Base-by-base conservation (phyloP, 2,113 vertebrate genomes). In the Mesoclemmys tuberculata region DNA sequence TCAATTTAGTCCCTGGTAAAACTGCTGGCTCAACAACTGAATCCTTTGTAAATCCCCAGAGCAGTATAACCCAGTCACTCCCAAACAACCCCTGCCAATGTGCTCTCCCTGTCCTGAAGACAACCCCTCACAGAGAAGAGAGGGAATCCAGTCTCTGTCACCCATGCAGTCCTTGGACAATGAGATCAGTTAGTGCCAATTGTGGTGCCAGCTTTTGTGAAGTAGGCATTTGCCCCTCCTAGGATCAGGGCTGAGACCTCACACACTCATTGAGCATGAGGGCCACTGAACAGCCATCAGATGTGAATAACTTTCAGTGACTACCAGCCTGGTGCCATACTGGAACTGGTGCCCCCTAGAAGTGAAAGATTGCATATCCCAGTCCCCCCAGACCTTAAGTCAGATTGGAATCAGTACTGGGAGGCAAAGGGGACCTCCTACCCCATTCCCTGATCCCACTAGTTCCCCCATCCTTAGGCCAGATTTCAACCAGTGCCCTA, bases 401-500 rank as follows among this genome's bases (percentile, higher is more conserved):
- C 64, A 22, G 9, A 21, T 19, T 71, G 64, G n/a, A 71, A 22
- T 22, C 38, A 19, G 64, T 22, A n/a, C 61, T 19, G 22, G 10
- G 64, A 22, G 64, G n/a, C 9, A n/a, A 19, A n/a, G n/a, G 46
- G 46, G 14, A 68, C 14, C 35, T n/a, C 61, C 97, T 74, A 26
- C 26, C 41, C 38, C 24, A 58, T 21, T 26, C 90, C 88, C 51
- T 2, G 13, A 21, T 16, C 84, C 35, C 71, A 8, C 19, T 0
- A 0, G 56, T 27, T 14, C 55, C 8, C n/a, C 58, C 46, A 35
- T 6, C 14, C 27, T 58, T 29, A 26, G 1, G 22, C 84, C 48
- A 35, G 35, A 24, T 48, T 61, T 2, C 12, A 26, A 29, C 38
- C 13, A 0, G 8, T 2, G 19, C 31, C 2, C 2, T 4, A 2